Conservation (phyloP, 2,113 vertebrate genomes). For the Equus przewalskii region DNA sequence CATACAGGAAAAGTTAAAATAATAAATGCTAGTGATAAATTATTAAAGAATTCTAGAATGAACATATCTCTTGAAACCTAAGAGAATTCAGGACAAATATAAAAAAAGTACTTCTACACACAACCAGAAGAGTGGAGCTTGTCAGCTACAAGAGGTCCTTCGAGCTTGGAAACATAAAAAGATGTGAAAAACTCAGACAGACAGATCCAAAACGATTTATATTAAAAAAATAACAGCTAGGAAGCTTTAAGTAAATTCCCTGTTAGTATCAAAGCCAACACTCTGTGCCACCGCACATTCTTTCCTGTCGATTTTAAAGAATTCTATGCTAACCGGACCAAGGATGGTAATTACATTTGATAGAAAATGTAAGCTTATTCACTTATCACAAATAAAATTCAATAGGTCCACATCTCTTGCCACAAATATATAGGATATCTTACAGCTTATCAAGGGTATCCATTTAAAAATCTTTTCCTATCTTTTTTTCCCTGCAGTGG, state of each 20-base stretch:
- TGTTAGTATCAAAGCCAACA: background rate
- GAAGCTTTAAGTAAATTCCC: conserved; percentile 31
- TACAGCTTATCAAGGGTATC: background rate
- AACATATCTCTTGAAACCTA: background rate
- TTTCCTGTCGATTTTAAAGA: background rate
- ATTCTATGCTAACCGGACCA: background rate
- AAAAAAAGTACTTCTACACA: background rate
- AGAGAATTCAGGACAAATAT: conserved; percentile 26
- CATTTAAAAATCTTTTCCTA: background rate
- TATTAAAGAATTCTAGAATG: background rate
- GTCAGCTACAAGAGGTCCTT: background rate
- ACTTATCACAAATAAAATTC: background rate
- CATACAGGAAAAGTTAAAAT: conserved; percentile 9
- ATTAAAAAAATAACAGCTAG: background rate
- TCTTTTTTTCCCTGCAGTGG: background rate
- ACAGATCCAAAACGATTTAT: background rate
- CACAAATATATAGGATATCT: background rate
- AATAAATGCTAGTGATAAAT: background rate
- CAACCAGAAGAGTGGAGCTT: background rate
- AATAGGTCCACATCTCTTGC: background rate
- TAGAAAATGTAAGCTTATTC: background rate
- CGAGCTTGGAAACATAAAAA: background rate
- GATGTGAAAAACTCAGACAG: background rate
- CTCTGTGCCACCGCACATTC: background rate
- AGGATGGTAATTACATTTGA: background rate